Conservation (phyloP, 2,797 vertebrate genomes). For the Melanitta fusca region DNA sequence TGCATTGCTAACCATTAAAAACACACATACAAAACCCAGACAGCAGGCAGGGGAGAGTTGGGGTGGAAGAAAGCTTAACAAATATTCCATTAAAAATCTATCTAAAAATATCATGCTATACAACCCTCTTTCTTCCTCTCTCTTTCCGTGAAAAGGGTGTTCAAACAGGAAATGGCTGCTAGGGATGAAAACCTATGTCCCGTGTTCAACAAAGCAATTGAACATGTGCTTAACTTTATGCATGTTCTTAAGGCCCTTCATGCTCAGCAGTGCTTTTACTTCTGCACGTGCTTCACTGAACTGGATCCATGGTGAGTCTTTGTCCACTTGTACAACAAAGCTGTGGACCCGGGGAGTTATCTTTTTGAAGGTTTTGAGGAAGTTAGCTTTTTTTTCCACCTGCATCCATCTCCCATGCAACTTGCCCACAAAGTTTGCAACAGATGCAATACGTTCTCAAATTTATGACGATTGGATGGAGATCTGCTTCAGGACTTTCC, state of each 20-base stretch:
- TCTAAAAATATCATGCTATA: neutral
- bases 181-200: neutral
- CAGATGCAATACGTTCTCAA: neutral
- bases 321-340: neutral
- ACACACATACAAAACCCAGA: constrained; percentile 55
- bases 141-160: neutral
- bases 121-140: neutral
- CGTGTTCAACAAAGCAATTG: neutral
- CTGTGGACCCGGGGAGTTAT: neutral
- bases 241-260: neutral
- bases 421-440: neutral
- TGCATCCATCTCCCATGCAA: neutral
- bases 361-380: neutral
- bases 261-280: neutral
- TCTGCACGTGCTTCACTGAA: neutral
- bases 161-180: constrained; percentile 28
- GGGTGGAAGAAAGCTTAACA: constrained; percentile 46
- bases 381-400: neutral
- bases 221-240: neutral
- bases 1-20: constrained; percentile 55
- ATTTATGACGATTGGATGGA: neutral
- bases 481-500: neutral
- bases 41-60: neutral
- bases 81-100: constrained; percentile 57
- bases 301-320: neutral